A percentile compares a stretch with the other conserved stretches of the same genome.
These are phyloP conservation scores for Pteropus rufus DNA, from an alignment of 2,797 vertebrate genomes.

Conservation along the genomic window DNA sequence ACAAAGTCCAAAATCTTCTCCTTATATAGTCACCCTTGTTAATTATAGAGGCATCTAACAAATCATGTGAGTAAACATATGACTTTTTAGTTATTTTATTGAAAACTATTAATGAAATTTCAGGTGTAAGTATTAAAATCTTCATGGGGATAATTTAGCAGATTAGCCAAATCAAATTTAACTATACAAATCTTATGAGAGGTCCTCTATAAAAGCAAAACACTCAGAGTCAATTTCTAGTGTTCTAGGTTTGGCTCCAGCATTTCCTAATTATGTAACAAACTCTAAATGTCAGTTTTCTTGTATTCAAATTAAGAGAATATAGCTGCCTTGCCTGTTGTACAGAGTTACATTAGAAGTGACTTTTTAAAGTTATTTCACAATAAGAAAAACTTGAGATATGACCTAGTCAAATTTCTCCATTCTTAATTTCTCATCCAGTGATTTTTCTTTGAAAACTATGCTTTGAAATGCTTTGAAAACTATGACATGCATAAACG, in stretches of 20 bases:
- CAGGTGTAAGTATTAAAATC: neutral
- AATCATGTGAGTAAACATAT: constrained; percentile 63
- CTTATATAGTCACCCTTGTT: neutral
- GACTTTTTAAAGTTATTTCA: neutral
- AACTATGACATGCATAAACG: neutral
- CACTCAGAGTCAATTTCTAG: neutral
- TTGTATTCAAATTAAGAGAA: constrained; percentile 9
- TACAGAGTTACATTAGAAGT: neutral
- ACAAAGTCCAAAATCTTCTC: neutral
- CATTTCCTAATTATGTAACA: neutral
- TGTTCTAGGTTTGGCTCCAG: neutral
- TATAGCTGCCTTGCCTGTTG: neutral
- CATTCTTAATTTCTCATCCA: constrained; percentile 16
- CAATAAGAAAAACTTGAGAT: neutral
- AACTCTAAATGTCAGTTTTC: neutral
- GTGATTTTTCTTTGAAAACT: constrained; percentile 3
- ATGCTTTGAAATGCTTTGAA: neutral
- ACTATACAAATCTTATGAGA: neutral
- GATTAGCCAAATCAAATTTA: constrained; percentile 7
- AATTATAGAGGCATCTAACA: constrained; percentile 37
- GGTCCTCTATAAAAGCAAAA: neutral
- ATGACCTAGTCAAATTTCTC: neutral
- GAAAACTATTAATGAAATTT: neutral
- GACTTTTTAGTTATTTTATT: constrained; percentile 40
- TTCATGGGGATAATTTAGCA: neutral